phyloP scores from a whole-genome alignment of 1,140 invertebrate genomes.

The Drosophila malerkotliana region DNA sequence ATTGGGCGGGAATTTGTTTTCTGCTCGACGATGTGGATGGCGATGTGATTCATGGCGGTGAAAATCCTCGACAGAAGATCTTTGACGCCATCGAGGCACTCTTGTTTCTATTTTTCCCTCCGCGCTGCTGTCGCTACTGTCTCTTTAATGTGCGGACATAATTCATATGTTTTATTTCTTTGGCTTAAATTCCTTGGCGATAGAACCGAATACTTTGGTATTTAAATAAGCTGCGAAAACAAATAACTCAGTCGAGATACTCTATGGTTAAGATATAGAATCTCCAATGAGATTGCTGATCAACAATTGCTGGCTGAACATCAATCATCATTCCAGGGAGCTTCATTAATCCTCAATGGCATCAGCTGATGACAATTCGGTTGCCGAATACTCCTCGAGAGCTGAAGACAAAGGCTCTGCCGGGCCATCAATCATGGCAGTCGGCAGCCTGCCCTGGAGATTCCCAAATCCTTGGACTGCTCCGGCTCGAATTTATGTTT shows the following conservation, averaged over 20 bases:
- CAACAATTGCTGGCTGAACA: conserved; percentile 42
- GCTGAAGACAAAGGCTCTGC: conserved; percentile 54
- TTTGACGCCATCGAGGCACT: conserved; percentile 32
- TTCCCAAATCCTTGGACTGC: conserved; percentile 32
- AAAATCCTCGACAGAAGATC: conserved; percentile 34
- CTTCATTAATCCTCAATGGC: conserved; percentile 61
- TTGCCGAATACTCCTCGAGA: conserved; percentile 43
- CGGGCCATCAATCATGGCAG: conserved; percentile 61
- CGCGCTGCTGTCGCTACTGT: conserved; percentile 39
- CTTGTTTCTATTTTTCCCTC: neutral
- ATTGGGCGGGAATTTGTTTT: conserved; percentile 50
- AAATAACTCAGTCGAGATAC: conserved; percentile 1
- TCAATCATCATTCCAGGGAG: conserved; percentile 50
- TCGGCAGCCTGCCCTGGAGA: conserved; percentile 50
- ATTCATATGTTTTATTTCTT: conserved; percentile 80
- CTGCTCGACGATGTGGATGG: conserved; percentile 3
- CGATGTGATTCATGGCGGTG: conserved; percentile 53
- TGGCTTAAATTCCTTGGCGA: conserved; percentile 58
- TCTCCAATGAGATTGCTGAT: conserved; percentile 15
- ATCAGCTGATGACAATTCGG: conserved; percentile 68
- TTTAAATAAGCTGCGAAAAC: conserved; percentile 38
- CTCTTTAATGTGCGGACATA: conserved; percentile 61
- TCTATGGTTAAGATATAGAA: conserved; percentile 5
- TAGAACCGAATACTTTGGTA: conserved; percentile 41
- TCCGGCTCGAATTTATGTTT: conserved; percentile 68